Evolutionary conservation across 2,113 vertebrate species (phyloP).

Genomic region (Toxostoma redivivum): DNA sequence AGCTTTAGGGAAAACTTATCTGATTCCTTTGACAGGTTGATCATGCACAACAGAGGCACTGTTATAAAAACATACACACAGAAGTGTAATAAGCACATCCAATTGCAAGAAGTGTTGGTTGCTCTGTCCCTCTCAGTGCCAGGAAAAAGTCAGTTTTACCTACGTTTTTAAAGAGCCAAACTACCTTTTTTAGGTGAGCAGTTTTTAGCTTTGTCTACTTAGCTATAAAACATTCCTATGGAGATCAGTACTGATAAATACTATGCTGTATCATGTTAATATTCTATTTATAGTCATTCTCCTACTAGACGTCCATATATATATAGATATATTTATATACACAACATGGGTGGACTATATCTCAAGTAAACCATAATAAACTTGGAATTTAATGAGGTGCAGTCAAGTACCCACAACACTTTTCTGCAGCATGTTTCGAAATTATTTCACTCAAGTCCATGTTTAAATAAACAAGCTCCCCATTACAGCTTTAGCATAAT

Average conservation of each 20-base stretch:
- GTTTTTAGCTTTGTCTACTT: neutral
- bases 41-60: neutral
- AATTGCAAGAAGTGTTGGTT: rapidly evolving
- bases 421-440: neutral
- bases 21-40: neutral
- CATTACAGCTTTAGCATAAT: neutral
- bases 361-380: neutral
- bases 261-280: neutral
- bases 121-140: neutral
- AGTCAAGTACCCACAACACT: neutral
- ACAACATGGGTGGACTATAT: neutral
- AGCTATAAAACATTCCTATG: neutral
- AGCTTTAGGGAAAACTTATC: neutral
- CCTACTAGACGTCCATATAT: neutral
- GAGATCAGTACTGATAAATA: neutral
- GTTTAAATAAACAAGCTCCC: neutral
- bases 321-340: neutral
- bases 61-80: neutral
- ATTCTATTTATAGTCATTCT: neutral
- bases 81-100: neutral
- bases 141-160: neutral
- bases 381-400: neutral
- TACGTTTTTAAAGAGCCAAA: neutral
- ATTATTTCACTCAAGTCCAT: neutral
- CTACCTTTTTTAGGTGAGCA: rapidly evolving